Evolutionary conservation across 2,797 vertebrate species (phyloP).

Genomic region (Catostomus latipinnis): DNA sequence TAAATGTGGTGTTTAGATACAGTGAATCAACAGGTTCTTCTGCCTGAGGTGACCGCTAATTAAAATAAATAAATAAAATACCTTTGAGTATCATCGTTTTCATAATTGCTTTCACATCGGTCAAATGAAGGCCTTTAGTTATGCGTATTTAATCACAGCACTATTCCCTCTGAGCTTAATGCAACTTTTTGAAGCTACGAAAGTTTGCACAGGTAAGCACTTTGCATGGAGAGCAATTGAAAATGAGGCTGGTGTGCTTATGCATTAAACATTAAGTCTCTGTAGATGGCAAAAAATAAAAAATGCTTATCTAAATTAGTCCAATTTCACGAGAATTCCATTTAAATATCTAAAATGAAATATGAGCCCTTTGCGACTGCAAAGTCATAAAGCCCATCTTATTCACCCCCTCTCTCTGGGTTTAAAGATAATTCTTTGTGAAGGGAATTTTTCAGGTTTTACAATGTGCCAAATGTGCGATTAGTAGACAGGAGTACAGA

Average conservation of each 20-base stretch:
- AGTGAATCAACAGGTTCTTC: constrained; percentile 22
- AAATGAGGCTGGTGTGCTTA: constrained; percentile 42
- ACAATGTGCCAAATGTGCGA: constrained; percentile 11
- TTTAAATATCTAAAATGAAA: constrained; percentile 53
- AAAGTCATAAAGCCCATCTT: constrained; percentile 27
- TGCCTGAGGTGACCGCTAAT: constrained; percentile 32
- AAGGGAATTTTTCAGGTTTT: constrained; percentile 1
- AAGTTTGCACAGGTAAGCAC: constrained; percentile 50
- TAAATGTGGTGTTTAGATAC: constrained; percentile 8
- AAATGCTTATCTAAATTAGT: constrained; percentile 28
- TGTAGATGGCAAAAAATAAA: constrained; percentile 4
- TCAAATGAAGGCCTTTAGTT: constrained; percentile 47
- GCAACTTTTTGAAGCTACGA: constrained; percentile 30
- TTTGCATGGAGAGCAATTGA: constrained; percentile 36
- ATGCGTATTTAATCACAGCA: constrained; percentile 16
- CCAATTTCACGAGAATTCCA: constrained; percentile 44
- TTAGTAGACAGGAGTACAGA: constrained; percentile 26
- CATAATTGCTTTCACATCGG: constrained; percentile 43
- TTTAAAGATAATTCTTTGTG: constrained; percentile 48
- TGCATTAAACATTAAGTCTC: constrained; percentile 59
- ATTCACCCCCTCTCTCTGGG: constrained; percentile 31
- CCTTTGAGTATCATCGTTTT: constrained; percentile 18
- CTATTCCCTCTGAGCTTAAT: constrained; percentile 26
- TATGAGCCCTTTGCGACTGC: constrained; percentile 28
- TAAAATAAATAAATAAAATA: constrained; percentile 32